Evolutionary conservation across 1,140 invertebrate species (phyloP).

Genomic region (Drosophila mauritiana): DNA sequence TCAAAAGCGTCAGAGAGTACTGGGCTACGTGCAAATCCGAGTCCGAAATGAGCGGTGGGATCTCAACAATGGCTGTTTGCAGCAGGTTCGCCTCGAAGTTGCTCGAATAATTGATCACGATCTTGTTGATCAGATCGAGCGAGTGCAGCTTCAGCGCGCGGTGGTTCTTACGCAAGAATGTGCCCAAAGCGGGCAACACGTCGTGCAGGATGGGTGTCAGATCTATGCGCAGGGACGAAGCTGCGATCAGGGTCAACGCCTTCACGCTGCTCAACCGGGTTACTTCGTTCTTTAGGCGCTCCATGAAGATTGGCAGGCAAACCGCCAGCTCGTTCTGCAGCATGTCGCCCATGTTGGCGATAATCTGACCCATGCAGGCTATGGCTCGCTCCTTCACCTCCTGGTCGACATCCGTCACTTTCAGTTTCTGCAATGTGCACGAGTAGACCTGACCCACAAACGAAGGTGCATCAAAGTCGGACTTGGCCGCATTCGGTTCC

Average conservation of each 20-base stretch:
- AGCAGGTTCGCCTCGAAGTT: constrained; percentile 90
- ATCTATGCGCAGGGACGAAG: constrained; percentile 94
- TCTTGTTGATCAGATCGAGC: constrained; percentile 94
- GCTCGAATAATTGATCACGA: constrained; percentile 93
- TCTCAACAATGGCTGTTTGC: constrained; percentile 91
- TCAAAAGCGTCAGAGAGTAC: constrained; percentile 91
- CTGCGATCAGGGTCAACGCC: constrained; percentile 96
- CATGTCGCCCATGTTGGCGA: constrained; percentile 95
- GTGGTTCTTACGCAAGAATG: constrained; percentile 98
- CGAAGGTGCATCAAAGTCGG: constrained; percentile 90
- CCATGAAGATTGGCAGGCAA: constrained; percentile 97
- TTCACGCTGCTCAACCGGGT: constrained; percentile 98
- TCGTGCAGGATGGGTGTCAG: constrained; percentile 94
- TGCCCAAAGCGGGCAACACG: constrained; percentile 95
- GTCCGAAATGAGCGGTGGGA: constrained; percentile 96
- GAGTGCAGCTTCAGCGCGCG: constrained; percentile 96
- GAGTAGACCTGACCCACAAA: constrained; percentile 93
- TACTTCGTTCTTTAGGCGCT: constrained; percentile 97
- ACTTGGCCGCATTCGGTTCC: constrained; percentile 85
- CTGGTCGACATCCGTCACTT: constrained; percentile 98
- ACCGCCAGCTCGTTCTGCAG: constrained; percentile 90
- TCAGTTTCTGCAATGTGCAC: constrained; percentile 93
- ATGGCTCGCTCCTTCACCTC: constrained; percentile 99
- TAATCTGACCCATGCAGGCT: constrained; percentile 97
- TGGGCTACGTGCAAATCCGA: constrained; percentile 98